phyloP scores from a whole-genome alignment of 2,113 vertebrate genomes.

The rat (Rattus norvegicus) region GRCr8 NC_086019.1:155345501-155346000 shows the following conservation, averaged over 20 bases:
- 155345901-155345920: neutral
- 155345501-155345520: constrained; percentile 18
- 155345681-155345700: neutral
- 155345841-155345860: neutral
- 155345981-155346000: neutral
- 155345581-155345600: constrained; percentile 24
- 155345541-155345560: neutral
- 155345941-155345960: neutral
- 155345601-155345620: neutral
- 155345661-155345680: neutral
- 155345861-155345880: neutral
- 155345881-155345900: neutral
- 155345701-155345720: neutral
- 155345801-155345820: neutral
- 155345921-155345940: neutral
- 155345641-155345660: neutral
- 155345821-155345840: neutral
- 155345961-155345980: neutral
- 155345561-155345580: neutral
- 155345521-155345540: neutral
- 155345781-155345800: neutral
- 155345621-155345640: neutral
- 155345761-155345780: neutral
- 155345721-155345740: neutral
- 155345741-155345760: neutral